A percentile compares a stretch with the other conserved stretches of the same genome.
Evolutionary conservation across 2,797 vertebrate species (phyloP).

Genomic region (Helostoma temminkii): DNA sequence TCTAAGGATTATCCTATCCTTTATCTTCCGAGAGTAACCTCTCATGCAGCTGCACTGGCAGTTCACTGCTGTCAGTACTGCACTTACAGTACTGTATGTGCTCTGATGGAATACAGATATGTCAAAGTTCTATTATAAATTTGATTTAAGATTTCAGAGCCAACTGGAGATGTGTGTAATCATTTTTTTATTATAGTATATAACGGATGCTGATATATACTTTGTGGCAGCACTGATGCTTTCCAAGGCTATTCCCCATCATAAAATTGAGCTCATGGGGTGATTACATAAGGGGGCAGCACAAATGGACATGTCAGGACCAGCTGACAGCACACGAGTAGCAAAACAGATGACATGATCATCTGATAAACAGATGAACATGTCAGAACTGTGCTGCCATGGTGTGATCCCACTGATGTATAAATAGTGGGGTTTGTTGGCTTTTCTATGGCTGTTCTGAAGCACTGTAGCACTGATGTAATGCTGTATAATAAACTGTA

Average conservation of each 20-base stretch:
- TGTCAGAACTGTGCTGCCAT: conserved; percentile 40
- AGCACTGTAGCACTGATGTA: conserved; percentile 12
- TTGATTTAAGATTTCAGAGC: conserved; percentile 38
- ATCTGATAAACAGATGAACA: conserved; percentile 63
- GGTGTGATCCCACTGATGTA: conserved; percentile 22
- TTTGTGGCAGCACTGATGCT: conserved; percentile 27
- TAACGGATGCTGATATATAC: conserved; percentile 48
- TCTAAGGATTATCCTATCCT: too few species aligned
- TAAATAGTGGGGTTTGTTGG: conserved; percentile 33
- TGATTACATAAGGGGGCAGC: conserved; percentile 41
- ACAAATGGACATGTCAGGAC: conserved; percentile 41
- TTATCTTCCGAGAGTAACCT: not conserved
- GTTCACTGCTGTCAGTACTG: not conserved
- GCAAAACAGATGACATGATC: conserved; percentile 43
- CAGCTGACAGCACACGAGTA: conserved; percentile 41
- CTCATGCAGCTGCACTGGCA: conserved; percentile 17
- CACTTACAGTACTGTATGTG: not conserved
- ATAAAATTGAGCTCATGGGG: conserved; percentile 45
- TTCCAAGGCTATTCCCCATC: conserved; percentile 44
- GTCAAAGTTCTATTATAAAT: conserved; percentile 40
- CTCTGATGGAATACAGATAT: conserved; percentile 36
- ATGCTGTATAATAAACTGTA: conserved; percentile 14
- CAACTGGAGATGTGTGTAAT: conserved; percentile 42
- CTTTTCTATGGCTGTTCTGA: conserved; percentile 16
- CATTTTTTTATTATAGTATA: conserved; percentile 41